Conservation (phyloP, 2,797 vertebrate genomes). For the Intellagama lesueurii region DNA sequence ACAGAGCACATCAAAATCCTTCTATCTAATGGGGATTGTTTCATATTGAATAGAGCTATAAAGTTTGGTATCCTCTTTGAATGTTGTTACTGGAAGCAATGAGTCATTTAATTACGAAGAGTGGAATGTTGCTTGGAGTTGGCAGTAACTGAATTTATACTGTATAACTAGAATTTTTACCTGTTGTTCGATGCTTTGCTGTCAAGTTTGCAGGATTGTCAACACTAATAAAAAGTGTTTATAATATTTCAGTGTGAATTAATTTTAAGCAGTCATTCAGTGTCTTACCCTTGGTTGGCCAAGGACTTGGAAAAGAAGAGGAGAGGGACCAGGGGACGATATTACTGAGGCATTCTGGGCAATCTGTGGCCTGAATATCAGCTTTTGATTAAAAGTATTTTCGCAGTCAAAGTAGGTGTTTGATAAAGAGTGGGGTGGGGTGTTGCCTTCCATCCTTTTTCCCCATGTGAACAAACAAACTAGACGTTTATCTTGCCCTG, state of each 20-base stretch:
- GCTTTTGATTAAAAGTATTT: neutral
- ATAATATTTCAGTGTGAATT: constrained; percentile 8
- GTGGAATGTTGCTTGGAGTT: constrained; percentile 22
- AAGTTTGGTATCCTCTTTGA: constrained; percentile 25
- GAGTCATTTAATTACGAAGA: constrained; percentile 36
- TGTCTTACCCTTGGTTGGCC: neutral
- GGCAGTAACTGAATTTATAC: constrained; percentile 5
- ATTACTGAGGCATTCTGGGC: neutral
- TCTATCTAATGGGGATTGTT: neutral
- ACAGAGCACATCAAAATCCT: constrained; percentile 28
- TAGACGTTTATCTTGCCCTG: neutral
- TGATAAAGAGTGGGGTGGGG: neutral
- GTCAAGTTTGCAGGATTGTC: neutral
- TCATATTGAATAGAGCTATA: constrained; percentile 22
- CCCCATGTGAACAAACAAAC: neutral
- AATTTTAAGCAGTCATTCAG: neutral
- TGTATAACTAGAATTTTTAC: neutral
- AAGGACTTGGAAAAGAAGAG: neutral
- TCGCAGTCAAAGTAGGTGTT: neutral
- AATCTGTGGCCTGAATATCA: neutral
- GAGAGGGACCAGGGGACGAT: too few species aligned
- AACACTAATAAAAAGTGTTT: constrained; percentile 10
- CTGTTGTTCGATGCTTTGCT: neutral
- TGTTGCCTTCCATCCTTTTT: neutral
- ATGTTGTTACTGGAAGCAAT: constrained; percentile 36